Percentiles rank a stretch among this genome's conserved stretches.
phyloP scores from a whole-genome alignment of 1,140 invertebrate genomes.

The Mizuhopecten yessoensis region DNA sequence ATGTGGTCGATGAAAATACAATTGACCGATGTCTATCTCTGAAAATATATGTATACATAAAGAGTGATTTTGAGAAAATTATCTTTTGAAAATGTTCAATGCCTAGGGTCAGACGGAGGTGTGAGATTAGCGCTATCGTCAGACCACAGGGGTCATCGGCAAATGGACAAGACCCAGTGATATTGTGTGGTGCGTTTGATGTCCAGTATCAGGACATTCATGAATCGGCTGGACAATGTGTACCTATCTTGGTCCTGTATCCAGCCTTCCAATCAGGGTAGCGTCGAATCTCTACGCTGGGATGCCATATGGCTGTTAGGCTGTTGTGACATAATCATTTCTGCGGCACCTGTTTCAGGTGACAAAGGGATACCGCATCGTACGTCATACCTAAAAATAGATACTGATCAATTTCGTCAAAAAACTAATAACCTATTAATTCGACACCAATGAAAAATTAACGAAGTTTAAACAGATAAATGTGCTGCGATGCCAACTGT shows the following conservation, averaged over 20 bases:
- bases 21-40: not conserved
- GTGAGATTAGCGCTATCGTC: not conserved
- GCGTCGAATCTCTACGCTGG: not conserved
- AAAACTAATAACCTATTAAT: too few relatives aligned
- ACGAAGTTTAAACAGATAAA: too few relatives aligned
- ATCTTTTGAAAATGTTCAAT: not conserved
- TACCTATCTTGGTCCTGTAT: not conserved
- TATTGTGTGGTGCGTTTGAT: not conserved
- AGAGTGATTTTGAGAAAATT: not conserved
- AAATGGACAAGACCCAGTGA: not conserved
- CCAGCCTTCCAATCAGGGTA: not conserved
- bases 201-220: not conserved
- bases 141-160: not conserved
- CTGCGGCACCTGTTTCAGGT: not conserved
- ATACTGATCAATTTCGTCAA: too few relatives aligned
- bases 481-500: too few relatives aligned
- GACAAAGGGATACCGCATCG: not conserved
- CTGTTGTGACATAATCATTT: not conserved
- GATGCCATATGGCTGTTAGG: not conserved
- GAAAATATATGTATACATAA: not conserved
- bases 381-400: conserved; percentile 27
- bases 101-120: not conserved
- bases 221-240: not conserved
- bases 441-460: too few relatives aligned
- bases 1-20: not conserved